Evolutionary conservation across 2,113 vertebrate species (phyloP).

Genomic region (Albula goreensis): DNA sequence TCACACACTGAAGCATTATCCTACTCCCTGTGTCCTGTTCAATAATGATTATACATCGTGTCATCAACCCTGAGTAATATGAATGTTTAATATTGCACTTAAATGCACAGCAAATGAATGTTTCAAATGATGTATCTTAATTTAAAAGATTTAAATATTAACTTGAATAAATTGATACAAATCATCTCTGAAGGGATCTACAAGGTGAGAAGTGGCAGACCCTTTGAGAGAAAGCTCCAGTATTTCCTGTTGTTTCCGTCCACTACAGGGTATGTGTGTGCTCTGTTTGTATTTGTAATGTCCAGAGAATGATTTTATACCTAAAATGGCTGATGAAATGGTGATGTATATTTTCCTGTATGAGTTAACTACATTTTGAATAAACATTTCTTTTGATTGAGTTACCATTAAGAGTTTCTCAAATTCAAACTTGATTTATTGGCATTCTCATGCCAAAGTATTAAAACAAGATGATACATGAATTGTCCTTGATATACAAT

Average conservation of each 20-base stretch:
- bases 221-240: neutral
- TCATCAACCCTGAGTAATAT: neutral
- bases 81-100: neutral
- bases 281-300: neutral
- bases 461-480: too few species aligned
- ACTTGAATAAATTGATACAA: neutral
- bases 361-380: conserved; percentile 52
- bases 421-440: neutral
- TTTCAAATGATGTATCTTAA: neutral
- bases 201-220: neutral
- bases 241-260: neutral
- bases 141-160: neutral
- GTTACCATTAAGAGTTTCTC: neutral
- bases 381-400: conserved; percentile 46
- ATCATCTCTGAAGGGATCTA: neutral
- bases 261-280: neutral
- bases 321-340: conserved; percentile 42
- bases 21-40: too few species aligned
- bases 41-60: too few species aligned
- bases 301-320: neutral
- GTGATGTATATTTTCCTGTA: conserved; percentile 25
- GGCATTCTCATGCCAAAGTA: too few species aligned
- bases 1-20: neutral
- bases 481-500: too few species aligned
- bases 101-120: neutral